Conservation (phyloP, 1,140 invertebrate species). For the Aplysia californica region DNA sequence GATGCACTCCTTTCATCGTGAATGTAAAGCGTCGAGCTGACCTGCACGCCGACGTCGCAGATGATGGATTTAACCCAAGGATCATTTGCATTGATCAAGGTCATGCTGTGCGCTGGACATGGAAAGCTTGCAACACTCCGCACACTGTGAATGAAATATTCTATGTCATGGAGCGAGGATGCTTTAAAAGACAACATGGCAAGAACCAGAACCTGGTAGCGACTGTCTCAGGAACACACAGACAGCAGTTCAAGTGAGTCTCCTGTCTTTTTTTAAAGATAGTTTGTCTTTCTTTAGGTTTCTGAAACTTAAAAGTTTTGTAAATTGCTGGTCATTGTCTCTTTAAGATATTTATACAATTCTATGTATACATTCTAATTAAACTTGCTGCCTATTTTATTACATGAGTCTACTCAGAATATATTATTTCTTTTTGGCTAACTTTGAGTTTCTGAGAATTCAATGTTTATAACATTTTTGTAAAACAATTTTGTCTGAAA, state of each 20-base stretch:
- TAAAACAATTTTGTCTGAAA: too few relatives aligned
- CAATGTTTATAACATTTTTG: too few relatives aligned
- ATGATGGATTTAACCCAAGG: conserved; percentile 61
- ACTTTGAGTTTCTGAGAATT: too few relatives aligned
- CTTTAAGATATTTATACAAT: too few relatives aligned
- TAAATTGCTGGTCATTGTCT: too few relatives aligned
- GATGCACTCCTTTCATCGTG: conserved; percentile 59
- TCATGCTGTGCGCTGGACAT: conserved; percentile 60
- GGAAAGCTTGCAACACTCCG: conserved; percentile 58
- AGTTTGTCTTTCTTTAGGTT: not conserved
- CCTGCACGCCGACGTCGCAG: conserved; percentile 52
- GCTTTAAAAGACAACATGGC: conserved; percentile 42
- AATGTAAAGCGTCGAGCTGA: conserved; percentile 52
- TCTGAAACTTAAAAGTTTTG: not conserved
- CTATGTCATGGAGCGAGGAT: conserved; percentile 49
- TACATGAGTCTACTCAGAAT: too few relatives aligned
- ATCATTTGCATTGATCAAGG: conserved; percentile 63
- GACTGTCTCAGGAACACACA: conserved; percentile 45
- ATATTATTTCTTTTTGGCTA: too few relatives aligned
- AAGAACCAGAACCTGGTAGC: conserved; percentile 39
- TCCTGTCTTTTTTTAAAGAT: not conserved
- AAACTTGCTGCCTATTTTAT: too few relatives aligned
- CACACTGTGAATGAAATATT: conserved; percentile 59
- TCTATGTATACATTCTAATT: too few relatives aligned
- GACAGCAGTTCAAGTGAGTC: conserved; percentile 57